Evolutionary conservation across 2,888 invertebrate species (phyloP).

Genomic region (Drosophila niveifrons): DNA sequence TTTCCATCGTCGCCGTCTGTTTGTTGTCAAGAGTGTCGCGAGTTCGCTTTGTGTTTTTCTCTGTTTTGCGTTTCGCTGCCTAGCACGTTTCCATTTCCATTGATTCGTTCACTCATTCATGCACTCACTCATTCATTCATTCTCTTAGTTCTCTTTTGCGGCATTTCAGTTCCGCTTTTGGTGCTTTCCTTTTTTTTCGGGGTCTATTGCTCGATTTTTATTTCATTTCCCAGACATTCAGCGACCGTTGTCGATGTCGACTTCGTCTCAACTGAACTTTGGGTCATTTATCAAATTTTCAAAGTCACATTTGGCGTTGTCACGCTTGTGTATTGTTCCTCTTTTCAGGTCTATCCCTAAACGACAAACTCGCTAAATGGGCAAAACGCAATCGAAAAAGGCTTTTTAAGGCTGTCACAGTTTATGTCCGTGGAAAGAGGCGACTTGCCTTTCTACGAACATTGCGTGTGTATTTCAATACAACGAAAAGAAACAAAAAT

Average conservation of each 20-base stretch:
- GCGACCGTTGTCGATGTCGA: constrained; percentile 25
- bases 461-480: constrained; percentile 70
- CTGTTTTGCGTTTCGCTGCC: constrained; percentile 44
- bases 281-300: constrained; percentile 83
- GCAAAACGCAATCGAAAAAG: constrained; percentile 57
- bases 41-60: constrained; percentile 35
- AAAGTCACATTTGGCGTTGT: constrained; percentile 83
- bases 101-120: constrained; percentile 37
- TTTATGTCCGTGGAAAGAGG: neutral
- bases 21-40: constrained; percentile 76
- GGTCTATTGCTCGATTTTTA: constrained; percentile 55
- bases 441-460: constrained; percentile 6
- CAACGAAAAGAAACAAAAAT: constrained; percentile 52
- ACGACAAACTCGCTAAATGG: constrained; percentile 18
- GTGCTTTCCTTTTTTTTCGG: constrained; percentile 1
- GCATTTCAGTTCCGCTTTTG: constrained; percentile 67
- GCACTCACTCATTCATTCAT: constrained; percentile 45
- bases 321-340: constrained; percentile 71
- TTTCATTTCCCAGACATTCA: constrained; percentile 63
- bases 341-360: constrained; percentile 13
- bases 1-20: constrained; percentile 61
- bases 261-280: constrained; percentile 51
- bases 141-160: constrained; percentile 28
- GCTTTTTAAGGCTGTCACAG: constrained; percentile 41
- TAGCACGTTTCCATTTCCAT: constrained; percentile 59